Evolutionary conservation across 2,113 vertebrate species (phyloP).

Genomic region (Anolis carolinensis): DNA sequence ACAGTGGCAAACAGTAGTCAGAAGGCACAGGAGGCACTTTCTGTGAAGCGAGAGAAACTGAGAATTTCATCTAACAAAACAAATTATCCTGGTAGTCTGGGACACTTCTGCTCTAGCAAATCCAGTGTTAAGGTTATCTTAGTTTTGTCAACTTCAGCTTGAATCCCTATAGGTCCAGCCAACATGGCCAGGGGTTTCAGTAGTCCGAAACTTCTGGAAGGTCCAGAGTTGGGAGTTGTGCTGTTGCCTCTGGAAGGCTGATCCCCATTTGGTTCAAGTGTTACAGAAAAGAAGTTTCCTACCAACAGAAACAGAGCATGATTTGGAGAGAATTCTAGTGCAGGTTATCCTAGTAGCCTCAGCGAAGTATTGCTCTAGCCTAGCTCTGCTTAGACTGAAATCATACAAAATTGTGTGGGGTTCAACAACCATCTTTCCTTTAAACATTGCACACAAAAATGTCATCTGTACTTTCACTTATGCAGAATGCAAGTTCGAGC

Average conservation of each 20-base stretch:
- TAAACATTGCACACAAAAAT: not conserved
- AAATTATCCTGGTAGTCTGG: not conserved
- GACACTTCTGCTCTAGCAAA: not conserved
- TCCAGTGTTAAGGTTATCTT: not conserved
- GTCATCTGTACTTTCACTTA: not conserved
- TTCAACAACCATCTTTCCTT: not conserved
- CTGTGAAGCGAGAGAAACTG: not conserved
- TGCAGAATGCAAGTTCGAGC: not conserved
- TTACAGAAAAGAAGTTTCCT: not conserved
- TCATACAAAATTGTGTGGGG: no score
- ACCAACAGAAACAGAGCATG: not conserved
- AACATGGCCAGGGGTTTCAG: no score
- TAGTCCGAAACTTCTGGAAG: no score
- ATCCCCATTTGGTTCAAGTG: not conserved
- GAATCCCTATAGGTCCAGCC: no score
- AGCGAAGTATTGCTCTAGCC: no score
- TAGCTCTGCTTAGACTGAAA: no score
- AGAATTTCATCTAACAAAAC: not conserved
- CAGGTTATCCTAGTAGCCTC: no score
- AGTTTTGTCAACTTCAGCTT: not conserved
- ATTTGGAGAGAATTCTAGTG: not conserved
- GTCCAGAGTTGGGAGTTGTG: no score
- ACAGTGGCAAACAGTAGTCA: not conserved
- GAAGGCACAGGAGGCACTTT: not conserved
- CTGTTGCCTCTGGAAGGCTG: not conserved